A percentile compares a stretch with the other conserved stretches of the same genome.
Evolutionary conservation across 2,797 vertebrate species (phyloP).

Genomic region (Rhinoraja longicauda): DNA sequence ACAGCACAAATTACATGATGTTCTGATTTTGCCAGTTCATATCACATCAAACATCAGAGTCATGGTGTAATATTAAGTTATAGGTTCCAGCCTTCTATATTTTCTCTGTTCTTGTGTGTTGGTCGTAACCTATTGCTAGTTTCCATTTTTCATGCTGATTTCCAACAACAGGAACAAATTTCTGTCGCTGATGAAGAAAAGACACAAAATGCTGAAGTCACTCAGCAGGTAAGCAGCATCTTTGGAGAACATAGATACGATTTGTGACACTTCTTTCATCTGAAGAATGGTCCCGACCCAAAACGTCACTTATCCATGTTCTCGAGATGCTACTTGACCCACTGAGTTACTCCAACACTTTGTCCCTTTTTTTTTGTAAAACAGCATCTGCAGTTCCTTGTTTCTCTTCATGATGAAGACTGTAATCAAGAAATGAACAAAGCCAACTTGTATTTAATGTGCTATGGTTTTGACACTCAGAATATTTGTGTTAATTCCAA

Average conservation of each 20-base stretch:
- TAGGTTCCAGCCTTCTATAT: not conserved
- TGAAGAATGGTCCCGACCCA: too few relatives aligned
- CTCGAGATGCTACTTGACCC: too few relatives aligned
- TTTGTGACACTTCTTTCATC: too few relatives aligned
- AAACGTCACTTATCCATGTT: too few relatives aligned
- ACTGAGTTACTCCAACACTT: too few relatives aligned
- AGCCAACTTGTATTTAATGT: not conserved
- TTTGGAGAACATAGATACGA: too few relatives aligned
- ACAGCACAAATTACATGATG: not conserved
- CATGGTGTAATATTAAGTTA: not conserved
- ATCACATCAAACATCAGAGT: not conserved
- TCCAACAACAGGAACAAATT: not conserved
- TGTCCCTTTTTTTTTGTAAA: too few relatives aligned
- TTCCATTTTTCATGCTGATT: not conserved
- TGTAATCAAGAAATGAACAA: not conserved
- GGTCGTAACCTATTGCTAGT: not conserved
- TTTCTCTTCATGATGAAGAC: not conserved
- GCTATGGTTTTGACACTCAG: not conserved
- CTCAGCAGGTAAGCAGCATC: too few relatives aligned
- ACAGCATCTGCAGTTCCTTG: too few relatives aligned
- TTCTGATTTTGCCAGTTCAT: not conserved
- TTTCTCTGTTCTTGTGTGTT: not conserved
- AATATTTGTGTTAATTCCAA: not conserved
- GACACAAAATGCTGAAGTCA: too few relatives aligned
- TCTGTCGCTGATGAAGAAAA: too few relatives aligned